Conservation (phyloP, 1,140 invertebrate genomes). For the Leptinotarsa undecemlineata region DNA sequence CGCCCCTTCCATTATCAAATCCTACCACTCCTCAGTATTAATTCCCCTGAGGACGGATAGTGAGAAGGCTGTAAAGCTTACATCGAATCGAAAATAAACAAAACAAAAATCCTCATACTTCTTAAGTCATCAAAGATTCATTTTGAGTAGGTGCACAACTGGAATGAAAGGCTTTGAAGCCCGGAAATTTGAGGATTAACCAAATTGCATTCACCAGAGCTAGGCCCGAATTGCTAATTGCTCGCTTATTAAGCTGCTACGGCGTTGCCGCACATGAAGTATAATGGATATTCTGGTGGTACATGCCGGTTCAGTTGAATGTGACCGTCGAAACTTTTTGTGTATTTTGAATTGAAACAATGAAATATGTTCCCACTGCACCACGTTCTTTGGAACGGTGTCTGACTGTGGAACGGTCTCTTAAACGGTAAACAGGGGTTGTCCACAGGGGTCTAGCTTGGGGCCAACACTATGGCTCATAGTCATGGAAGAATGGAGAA, state of each 20-base stretch:
- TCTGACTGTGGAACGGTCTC: too few species aligned
- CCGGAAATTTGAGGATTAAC: slow-evolving; percentile 34
- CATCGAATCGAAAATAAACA: not conserved
- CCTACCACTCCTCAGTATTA: too few species aligned
- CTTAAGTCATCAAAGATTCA: slow-evolving; percentile 14
- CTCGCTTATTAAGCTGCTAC: slow-evolving; percentile 19
- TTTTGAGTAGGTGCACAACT: slow-evolving; percentile 17
- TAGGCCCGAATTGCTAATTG: slow-evolving; percentile 30
- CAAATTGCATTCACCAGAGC: slow-evolving; percentile 27
- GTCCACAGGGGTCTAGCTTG: too few species aligned
- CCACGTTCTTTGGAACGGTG: too few species aligned
- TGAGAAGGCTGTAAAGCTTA: not conserved
- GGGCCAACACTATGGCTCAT: too few species aligned
- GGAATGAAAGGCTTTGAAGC: slow-evolving; percentile 23
- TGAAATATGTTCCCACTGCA: too few species aligned
- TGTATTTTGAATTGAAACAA: too few species aligned
- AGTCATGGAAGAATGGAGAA: too few species aligned
- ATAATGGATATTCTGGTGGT: not conserved
- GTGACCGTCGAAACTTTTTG: too few species aligned
- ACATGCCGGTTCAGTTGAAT: too few species aligned
- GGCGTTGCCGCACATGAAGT: not conserved
- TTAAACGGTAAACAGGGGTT: too few species aligned
- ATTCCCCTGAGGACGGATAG: not conserved
- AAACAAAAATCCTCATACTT: not conserved
- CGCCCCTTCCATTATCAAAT: too few species aligned